Base-by-base conservation (phyloP, 1,140 invertebrate species). In the Rhizoglyphus robini region DNA sequence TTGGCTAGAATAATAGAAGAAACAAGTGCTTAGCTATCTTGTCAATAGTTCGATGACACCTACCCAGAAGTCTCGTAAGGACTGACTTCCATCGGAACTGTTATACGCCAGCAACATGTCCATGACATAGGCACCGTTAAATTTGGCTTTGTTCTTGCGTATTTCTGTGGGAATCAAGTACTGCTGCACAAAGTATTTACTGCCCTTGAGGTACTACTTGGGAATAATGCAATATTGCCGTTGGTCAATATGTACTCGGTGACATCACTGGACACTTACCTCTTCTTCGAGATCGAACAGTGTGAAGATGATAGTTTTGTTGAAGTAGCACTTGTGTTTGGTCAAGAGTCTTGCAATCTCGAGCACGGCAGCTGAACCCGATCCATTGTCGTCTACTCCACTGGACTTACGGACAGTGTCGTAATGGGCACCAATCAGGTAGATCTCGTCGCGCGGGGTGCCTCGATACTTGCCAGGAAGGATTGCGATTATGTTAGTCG, bases 251-350 rank as follows among this genome's bases (percentile, higher is more conserved):
- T n/a, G n/a, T n/a, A n/a, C n/a, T n/a, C n/a, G n/a, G n/a, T n/a
- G n/a, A n/a, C 18, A 51, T 5, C 11, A 51, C 5, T 51, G 25
- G 29, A 32, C 46, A 49, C 65, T 66, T 67, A 70, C 74, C 13
- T 73, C 67, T 70, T 78, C 76, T 70, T 79, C 78, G 54, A 76
- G 63, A 67, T 79, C 78, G 70, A 79, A 79, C 0, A 75, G 73
- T 0, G 78, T 78, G 65, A 79, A 78, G 25, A 79, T 73, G 15
- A 79, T 69, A 4, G 73, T 72, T 60, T 76, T 71, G 57, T 75
- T 72, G 4, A 74, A 66, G 63, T 48, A 67, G 66, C 75, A 76
- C 20, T 68, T 70, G 31, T 72, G 70, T 41, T 72, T 69, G 5
- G 75, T 58, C 18, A 79, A 67, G 3, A 72, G 68, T 23, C 76